phyloP scores from a whole-genome alignment of 1,140 invertebrate genomes.

The Akabosia matsudoensis region DNA sequence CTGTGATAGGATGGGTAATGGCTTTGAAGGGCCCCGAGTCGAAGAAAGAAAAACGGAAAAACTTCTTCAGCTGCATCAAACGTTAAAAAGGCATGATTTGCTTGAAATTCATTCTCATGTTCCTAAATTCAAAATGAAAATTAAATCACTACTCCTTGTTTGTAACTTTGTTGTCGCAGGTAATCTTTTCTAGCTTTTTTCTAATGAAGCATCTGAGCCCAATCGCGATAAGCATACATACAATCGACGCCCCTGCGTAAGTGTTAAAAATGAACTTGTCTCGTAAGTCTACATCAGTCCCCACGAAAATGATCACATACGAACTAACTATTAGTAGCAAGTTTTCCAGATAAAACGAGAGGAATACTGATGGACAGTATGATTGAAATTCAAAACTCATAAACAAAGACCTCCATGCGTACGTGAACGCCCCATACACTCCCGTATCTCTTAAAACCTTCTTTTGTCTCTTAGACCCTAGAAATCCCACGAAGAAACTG shows the following conservation, averaged over 20 bases:
- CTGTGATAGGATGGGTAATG: neutral
- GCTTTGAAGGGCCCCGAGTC: neutral
- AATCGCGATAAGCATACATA: neutral
- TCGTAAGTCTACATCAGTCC: neutral
- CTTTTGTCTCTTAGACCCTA: neutral
- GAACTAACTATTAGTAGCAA: slow-evolving; percentile 1
- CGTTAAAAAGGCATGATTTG: neutral
- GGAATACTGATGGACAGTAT: neutral
- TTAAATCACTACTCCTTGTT: neutral
- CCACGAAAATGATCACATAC: neutral
- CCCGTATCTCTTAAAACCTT: neutral
- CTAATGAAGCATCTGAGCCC: neutral
- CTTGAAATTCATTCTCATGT: neutral
- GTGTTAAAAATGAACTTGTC: slow-evolving; percentile 1
- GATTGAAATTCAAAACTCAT: slow-evolving; percentile 10
- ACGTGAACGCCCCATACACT: slow-evolving; percentile 9
- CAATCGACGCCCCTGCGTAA: neutral
- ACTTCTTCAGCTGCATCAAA: neutral
- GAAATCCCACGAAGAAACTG: neutral
- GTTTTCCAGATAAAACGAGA: slow-evolving; percentile 3
- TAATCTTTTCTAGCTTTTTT: neutral
- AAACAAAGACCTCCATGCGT: neutral
- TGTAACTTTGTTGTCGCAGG: neutral
- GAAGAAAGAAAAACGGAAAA: neutral
- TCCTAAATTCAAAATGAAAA: neutral